Percentiles rank a stretch among this genome's conserved stretches.
Conservation (phyloP, 2,797 vertebrate species). For the Chelmon rostratus region DNA sequence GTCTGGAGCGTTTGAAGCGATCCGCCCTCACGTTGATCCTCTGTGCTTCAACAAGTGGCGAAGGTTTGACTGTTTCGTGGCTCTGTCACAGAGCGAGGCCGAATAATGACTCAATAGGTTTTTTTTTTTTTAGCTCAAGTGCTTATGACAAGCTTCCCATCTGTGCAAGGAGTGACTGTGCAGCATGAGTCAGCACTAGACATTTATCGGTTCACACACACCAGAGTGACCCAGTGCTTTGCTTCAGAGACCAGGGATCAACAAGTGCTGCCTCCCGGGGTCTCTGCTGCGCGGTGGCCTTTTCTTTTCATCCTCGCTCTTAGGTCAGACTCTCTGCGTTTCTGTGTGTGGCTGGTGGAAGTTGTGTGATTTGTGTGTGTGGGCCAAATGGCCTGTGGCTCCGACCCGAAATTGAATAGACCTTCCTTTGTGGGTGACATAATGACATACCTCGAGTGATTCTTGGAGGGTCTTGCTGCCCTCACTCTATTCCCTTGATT, state of each 20-base stretch:
- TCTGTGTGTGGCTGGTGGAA: constrained; percentile 58
- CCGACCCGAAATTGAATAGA: constrained; percentile 77
- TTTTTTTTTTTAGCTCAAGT: constrained; percentile 37
- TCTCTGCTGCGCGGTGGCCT: constrained; percentile 48
- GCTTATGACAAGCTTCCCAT: constrained; percentile 57
- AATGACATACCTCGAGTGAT: constrained; percentile 79
- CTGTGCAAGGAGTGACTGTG: constrained; percentile 38
- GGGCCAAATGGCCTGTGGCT: constrained; percentile 75
- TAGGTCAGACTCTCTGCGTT: constrained; percentile 57
- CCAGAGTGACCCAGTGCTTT: constrained; percentile 39
- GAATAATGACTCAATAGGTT: constrained; percentile 34
- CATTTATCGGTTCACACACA: constrained; percentile 58
- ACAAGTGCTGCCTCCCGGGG: constrained; percentile 52
- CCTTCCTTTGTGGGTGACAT: constrained; percentile 80
- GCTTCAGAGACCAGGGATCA: constrained; percentile 47
- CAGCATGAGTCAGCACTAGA: constrained; percentile 64
- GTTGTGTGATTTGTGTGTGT: constrained; percentile 69
- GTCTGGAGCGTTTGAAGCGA: constrained; percentile 8
- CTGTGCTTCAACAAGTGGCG: constrained; percentile 11
- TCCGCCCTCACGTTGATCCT: constrained; percentile 22
- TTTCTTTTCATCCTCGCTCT: constrained; percentile 59
- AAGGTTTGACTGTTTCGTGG: constrained; percentile 40
- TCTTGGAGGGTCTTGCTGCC: constrained; percentile 75
- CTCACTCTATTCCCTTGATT: constrained; percentile 60
- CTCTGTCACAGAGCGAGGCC: constrained; percentile 28